These are phyloP conservation scores for Sciurus carolinensis DNA, from an alignment of 2,797 vertebrate species.

Conservation along the genomic window DNA sequence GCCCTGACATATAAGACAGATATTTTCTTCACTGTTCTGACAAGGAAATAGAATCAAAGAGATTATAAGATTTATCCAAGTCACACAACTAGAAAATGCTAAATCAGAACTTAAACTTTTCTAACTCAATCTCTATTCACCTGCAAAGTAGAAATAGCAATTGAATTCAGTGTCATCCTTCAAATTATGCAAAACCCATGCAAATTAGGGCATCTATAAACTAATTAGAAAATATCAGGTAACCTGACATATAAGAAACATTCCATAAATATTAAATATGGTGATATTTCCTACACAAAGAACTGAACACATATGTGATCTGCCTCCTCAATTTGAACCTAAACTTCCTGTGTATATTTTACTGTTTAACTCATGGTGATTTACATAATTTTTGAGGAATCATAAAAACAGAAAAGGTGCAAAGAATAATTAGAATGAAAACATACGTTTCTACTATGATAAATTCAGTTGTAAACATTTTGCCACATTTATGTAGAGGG, in stretches of 20 bases:
- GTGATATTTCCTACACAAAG: neutral
- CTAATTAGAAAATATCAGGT: conserved; percentile 56
- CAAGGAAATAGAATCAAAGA: neutral
- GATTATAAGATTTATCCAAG: neutral
- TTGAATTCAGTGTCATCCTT: neutral
- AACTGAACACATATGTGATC: neutral
- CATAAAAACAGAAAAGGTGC: neutral
- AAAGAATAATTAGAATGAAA: neutral
- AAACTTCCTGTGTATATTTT: neutral
- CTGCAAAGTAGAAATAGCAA: neutral
- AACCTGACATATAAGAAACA: conserved; percentile 1
- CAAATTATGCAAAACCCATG: conserved; percentile 48
- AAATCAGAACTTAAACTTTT: neutral
- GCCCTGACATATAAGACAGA: neutral
- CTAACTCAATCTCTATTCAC: neutral
- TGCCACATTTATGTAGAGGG: neutral
- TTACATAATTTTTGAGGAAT: conserved; percentile 44
- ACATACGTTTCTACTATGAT: neutral
- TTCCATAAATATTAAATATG: conserved; percentile 44
- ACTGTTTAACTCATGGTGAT: conserved; percentile 11
- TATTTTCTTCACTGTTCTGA: neutral
- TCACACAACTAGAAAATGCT: neutral
- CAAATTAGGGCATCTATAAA: conserved; percentile 44
- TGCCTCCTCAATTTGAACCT: neutral
- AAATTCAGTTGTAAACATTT: neutral